A percentile compares a stretch with the other conserved stretches of the same genome.
These are phyloP conservation scores for Pyrochroa serraticornis DNA, from an alignment of 2,888 invertebrate genomes.

Conservation along the genomic window DNA sequence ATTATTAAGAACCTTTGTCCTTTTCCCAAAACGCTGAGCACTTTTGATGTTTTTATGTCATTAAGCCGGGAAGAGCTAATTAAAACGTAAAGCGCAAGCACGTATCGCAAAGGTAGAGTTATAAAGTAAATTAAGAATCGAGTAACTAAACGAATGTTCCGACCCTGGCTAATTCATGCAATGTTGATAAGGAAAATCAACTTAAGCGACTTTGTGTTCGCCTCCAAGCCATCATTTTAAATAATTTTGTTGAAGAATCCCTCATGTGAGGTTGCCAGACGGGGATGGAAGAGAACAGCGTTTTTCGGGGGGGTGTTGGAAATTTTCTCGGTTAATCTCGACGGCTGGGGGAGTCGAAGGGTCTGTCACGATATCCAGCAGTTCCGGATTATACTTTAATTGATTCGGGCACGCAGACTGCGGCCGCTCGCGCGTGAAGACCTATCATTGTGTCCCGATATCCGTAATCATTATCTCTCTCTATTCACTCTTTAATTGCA, in stretches of 20 bases:
- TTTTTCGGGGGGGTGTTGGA: conserved; percentile 6
- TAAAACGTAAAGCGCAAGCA: neutral
- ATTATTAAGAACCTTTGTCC: too few species aligned
- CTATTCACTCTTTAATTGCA: conserved; percentile 55
- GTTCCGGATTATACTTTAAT: conserved; percentile 68
- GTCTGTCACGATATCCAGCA: conserved; percentile 53
- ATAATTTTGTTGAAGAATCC: conserved; percentile 24
- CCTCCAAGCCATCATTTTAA: neutral
- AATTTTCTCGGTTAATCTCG: conserved; percentile 12
- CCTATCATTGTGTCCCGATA: conserved; percentile 57
- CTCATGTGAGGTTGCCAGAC: conserved; percentile 15
- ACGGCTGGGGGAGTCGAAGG: conserved; percentile 33
- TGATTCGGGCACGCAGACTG: conserved; percentile 62
- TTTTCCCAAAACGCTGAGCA: too few species aligned
- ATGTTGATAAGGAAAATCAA: conserved; percentile 30
- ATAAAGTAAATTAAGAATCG: conserved; percentile 41
- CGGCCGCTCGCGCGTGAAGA: conserved; percentile 56
- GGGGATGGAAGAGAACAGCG: neutral
- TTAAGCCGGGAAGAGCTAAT: neutral
- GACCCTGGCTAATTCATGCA: conserved; percentile 32
- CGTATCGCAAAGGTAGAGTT: conserved; percentile 9
- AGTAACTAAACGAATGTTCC: conserved; percentile 35
- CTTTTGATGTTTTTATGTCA: too few species aligned
- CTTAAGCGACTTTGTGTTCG: conserved; percentile 20
- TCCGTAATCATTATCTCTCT: conserved; percentile 58